Evolutionary conservation across 2,113 vertebrate species (phyloP), one percentile per base, ranked within the genome.

Genomic region (Pedionomus torquatus): DNA sequence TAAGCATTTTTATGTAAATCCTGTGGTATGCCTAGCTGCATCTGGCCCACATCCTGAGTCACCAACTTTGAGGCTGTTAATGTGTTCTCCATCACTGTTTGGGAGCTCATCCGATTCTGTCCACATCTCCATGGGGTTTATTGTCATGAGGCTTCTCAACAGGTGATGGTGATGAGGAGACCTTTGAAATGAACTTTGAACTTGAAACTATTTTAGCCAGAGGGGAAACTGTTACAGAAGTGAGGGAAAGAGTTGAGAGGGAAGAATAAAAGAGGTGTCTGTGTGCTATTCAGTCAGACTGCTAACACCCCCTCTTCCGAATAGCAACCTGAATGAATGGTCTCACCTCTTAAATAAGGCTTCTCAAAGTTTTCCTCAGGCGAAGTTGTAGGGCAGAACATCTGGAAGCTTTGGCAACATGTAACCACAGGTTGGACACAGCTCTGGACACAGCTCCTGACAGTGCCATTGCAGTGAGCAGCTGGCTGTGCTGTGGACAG

Each of bases 71-170:
- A 37, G 11, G 44, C 17, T 3, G 1, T 63, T 63, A 33, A 5
- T 17, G 6, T 37, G 15, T 58, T 7, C 43, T 58, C 15, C 2
- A 0, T 39, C 55, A 54, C 8, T 89, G 19, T 57, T 31, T 18
- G 21, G 17, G 19, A 79, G 28, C 13, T 77, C 18, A 5, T 55
- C 18, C 0, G 1, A 10, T 35, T 75, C 61, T 69, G 17, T 65
- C 17, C 23, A 11, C 1, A 2, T 4, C 16, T 51, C n/a, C 0
- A 0, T 35, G 26, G 16, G 2, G 8, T 46, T 91, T 6, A 13
- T 9, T 51, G 13, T 60, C 35, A 43, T 0, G 2, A 82, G 26
- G 11, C 4, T 5, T 21, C 48, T 87, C 52, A 48, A 31, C 3
- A 66, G n/a, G 31, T n/a, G 44, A 26, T 15, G 28, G 43, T 2